Evolutionary conservation across 2,113 vertebrate genomes (phyloP).

Genomic region (Phyllostomus hastatus): DNA sequence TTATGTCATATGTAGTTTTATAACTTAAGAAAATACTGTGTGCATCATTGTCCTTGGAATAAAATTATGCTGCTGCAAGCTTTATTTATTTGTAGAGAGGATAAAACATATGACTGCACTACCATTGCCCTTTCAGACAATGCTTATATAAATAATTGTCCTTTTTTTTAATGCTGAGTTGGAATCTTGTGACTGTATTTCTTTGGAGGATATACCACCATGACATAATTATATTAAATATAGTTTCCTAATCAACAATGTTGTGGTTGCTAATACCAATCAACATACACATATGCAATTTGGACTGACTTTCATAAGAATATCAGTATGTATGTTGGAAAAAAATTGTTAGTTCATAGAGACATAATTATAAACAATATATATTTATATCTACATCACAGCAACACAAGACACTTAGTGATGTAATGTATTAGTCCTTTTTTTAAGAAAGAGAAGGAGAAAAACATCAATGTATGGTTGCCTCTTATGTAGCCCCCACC

Average conservation of each 20-base stretch:
- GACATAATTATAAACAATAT: background rate
- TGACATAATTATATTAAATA: background rate
- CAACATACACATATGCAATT: background rate
- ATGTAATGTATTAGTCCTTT: background rate
- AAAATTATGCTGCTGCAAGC: background rate
- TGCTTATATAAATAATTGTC: background rate
- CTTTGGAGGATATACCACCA: background rate
- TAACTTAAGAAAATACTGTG: background rate
- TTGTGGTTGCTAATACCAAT: background rate
- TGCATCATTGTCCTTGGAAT: background rate
- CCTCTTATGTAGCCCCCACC: too few species aligned
- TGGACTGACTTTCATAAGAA: background rate
- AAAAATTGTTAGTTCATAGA: background rate
- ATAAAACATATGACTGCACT: background rate
- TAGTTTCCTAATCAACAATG: background rate
- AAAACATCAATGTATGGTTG: too few species aligned
- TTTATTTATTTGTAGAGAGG: background rate
- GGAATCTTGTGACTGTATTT: background rate
- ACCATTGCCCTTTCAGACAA: background rate
- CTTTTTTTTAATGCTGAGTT: background rate
- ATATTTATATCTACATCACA: background rate
- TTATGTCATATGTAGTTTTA: background rate
- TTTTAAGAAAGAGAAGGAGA: too few species aligned
- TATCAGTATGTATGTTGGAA: background rate
- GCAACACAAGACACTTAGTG: background rate